A percentile compares a stretch with the other conserved stretches of the same genome.
Evolutionary conservation across 2,888 invertebrate genomes (phyloP).

Genomic region (Lithosia quadra): DNA sequence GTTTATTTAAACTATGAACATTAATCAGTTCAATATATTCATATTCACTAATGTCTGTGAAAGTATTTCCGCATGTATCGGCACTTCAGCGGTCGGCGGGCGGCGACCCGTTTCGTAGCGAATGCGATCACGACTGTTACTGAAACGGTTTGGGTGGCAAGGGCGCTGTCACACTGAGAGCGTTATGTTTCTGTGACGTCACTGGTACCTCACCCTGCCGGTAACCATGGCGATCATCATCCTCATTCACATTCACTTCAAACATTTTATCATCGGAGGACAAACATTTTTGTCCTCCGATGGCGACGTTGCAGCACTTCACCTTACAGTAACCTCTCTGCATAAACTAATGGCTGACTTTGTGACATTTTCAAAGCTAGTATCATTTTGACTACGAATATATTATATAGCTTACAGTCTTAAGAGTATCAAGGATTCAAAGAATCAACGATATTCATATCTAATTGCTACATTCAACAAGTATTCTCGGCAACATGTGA

Average conservation of each 20-base stretch:
- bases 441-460: too few species aligned
- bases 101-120: constrained; percentile 42
- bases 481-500: too few species aligned
- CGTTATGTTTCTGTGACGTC: constrained; percentile 13
- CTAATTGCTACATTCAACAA: too few species aligned
- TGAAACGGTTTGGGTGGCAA: constrained; percentile 29
- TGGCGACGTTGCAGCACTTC: too few species aligned
- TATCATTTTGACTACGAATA: too few species aligned
- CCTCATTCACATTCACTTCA: not conserved
- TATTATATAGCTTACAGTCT: too few species aligned
- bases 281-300: too few species aligned
- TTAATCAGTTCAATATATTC: constrained; percentile 14
- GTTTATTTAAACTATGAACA: constrained; percentile 10
- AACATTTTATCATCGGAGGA: too few species aligned
- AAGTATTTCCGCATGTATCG: constrained; percentile 27
- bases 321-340: too few species aligned
- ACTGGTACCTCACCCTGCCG: constrained; percentile 21
- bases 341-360: too few species aligned
- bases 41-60: constrained; percentile 17
- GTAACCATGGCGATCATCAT: constrained; percentile 22
- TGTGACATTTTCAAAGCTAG: too few species aligned
- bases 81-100: constrained; percentile 26
- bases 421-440: too few species aligned
- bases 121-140: constrained; percentile 41
- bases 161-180: constrained; percentile 21